These are phyloP conservation scores for Caiman crocodilus DNA, from an alignment of 2,797 vertebrate genomes.

Conservation along the genomic window DNA sequence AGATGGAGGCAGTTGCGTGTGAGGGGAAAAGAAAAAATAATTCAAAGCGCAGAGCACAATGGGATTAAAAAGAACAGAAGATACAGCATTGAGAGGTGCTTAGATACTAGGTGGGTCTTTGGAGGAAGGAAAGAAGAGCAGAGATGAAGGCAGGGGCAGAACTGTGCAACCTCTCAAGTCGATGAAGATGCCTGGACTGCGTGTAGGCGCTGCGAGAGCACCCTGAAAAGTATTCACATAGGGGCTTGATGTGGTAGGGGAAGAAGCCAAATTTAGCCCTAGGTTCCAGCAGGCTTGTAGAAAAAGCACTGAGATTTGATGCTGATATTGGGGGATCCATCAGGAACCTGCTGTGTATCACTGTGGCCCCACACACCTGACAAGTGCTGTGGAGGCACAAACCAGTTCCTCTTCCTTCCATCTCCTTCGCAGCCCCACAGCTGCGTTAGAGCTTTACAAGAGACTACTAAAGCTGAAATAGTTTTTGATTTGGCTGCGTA, in stretches of 20 bases:
- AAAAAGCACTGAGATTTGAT: background rate
- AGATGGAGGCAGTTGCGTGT: background rate
- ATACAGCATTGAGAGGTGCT: fast-evolving
- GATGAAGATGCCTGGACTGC: background rate
- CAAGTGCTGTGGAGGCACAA: background rate
- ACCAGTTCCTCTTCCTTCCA: background rate
- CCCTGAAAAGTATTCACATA: background rate
- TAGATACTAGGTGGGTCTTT: background rate
- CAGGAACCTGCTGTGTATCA: background rate
- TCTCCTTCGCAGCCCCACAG: background rate
- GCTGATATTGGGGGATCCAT: background rate
- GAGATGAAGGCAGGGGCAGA: background rate
- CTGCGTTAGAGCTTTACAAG: background rate
- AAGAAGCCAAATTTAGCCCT: background rate
- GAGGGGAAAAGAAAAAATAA: background rate
- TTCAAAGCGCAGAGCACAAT: background rate
- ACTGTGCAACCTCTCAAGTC: background rate
- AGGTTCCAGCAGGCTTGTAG: background rate
- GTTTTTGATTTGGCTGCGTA: constrained; percentile 1
- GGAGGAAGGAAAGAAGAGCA: background rate
- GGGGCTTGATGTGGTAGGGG: background rate
- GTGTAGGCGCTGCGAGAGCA: background rate
- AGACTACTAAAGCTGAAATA: background rate
- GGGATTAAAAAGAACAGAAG: background rate
- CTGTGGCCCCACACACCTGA: background rate